Evolutionary conservation across 2,888 invertebrate species (phyloP), one percentile per base, ranked within the genome.

Genomic region (Xestoiulus laeticollis): DNA sequence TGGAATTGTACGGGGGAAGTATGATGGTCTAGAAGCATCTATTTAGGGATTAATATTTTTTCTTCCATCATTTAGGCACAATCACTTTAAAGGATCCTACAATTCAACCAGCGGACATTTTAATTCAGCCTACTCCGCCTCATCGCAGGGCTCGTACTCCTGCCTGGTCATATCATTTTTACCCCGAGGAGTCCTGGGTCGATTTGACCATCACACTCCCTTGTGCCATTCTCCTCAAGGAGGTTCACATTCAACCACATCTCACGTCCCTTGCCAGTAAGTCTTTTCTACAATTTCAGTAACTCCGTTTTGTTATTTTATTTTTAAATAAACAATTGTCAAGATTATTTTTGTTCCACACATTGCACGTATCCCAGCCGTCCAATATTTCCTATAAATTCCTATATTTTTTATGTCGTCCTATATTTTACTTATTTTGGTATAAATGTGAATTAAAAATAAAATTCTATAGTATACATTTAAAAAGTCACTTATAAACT

Each of bases 111-210:
- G 96, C 98, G 0, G 97, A 97, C 92, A 96, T 97, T 89, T 93
- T 98, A 59, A 96, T 98, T 89, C 95, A 96, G 91, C 95, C 95
- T 87, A 94, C 95, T 0, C 95, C 96, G 0, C 95, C 97, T 3
- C 96, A 96, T 91, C 94, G 97, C 82, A 93, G 98, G 78, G 96
- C 97, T 32, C 94, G 98, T 88, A 96, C 96, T 0, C 96, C 98
- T 5, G 96, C 97, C n/a, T 98, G 98, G 98, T 96, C 96, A 44
- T 98, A 98, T 93, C 97, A 98, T 93, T 98, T 97, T 93, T 97
- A 97, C 93, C 96, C 96, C 44, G 97, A 98, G 92, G 95, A 96
- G 68, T 91, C 91, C 5, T 96, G 96, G 93, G 95, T 98, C 0
- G 97, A 98, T 92, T 94, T 98, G 84, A 96, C 96, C 6, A 94